These are phyloP conservation scores for Australoheros facetus DNA, from an alignment of 2,797 vertebrate species.

Conservation along the genomic window DNA sequence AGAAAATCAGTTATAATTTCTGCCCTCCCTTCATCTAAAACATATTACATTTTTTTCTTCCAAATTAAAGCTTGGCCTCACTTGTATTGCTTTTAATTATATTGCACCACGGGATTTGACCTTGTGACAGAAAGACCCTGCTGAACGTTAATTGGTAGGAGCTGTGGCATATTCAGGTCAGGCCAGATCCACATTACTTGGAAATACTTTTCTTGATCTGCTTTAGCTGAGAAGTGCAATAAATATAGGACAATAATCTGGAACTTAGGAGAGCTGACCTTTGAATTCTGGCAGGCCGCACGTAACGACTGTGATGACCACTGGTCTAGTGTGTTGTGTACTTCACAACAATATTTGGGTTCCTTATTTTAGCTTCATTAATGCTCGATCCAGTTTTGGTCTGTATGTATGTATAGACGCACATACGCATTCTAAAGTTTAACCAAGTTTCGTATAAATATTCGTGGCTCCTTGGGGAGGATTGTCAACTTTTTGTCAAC, in stretches of 20 bases:
- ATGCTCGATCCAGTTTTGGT: not conserved
- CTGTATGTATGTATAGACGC: not conserved
- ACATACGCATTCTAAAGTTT: too few relatives aligned
- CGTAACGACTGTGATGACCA: not conserved
- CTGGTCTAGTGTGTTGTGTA: not conserved
- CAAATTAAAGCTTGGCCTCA: conserved; percentile 34
- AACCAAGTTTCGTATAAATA: not conserved
- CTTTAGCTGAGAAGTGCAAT: conserved; percentile 13
- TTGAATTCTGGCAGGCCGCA: not conserved
- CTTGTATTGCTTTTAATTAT: conserved; percentile 65
- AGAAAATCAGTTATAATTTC: not conserved
- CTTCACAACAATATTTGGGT: not conserved
- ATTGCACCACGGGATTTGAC: conserved; percentile 58
- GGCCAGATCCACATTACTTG: conserved; percentile 38
- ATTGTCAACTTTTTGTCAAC: not conserved
- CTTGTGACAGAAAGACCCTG: conserved; percentile 51
- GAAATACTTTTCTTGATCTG: conserved; percentile 45
- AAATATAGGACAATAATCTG: not conserved
- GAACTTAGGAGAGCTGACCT: not conserved
- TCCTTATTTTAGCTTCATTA: not conserved
- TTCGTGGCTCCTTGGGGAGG: not conserved
- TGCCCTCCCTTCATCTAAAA: conserved; percentile 3
- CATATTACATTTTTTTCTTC: conserved; percentile 5
- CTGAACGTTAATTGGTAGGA: conserved; percentile 63
- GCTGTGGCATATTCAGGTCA: conserved; percentile 60